Conservation (phyloP, 1,140 invertebrate genomes). For the Linepithema humile region DNA sequence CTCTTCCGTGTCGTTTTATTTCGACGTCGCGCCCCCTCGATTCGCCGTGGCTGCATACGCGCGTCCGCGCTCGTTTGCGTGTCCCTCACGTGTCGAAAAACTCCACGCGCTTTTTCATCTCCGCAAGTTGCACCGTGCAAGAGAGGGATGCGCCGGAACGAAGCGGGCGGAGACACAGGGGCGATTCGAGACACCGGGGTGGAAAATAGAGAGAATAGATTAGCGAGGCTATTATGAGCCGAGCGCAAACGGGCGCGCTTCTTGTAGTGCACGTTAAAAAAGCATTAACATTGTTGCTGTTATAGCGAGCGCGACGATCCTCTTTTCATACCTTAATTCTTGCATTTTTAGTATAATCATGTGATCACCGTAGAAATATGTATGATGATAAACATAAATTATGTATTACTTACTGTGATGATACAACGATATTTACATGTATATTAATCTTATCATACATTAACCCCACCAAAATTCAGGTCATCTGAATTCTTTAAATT, state of each 20-base stretch:
- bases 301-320: slow-evolving; percentile 3
- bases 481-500: background rate
- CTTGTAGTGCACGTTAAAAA: slow-evolving; percentile 42
- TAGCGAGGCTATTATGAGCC: slow-evolving; percentile 40
- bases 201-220: slow-evolving; percentile 50
- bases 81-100: slow-evolving; percentile 39
- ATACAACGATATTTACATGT: slow-evolving; percentile 16
- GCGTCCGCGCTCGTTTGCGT: slow-evolving; percentile 7
- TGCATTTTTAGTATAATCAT: slow-evolving; percentile 23
- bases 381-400: slow-evolving; percentile 10
- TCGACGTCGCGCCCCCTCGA: slow-evolving; percentile 5
- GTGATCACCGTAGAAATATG: slow-evolving; percentile 24
- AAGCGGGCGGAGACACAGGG: background rate
- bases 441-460: slow-evolving; percentile 34
- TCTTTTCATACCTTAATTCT: slow-evolving; percentile 30
- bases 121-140: background rate
- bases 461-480: background rate
- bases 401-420: slow-evolving; percentile 16
- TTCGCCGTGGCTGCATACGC: background rate
- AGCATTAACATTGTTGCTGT: slow-evolving; percentile 43
- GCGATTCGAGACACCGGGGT: slow-evolving; percentile 1
- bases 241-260: slow-evolving; percentile 38
- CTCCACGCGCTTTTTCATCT: slow-evolving; percentile 29
- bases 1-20: slow-evolving; percentile 44
- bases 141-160: background rate